phyloP scores from a whole-genome alignment of 92 coral and sea anemone genomes.

The Porites rus region DNA sequence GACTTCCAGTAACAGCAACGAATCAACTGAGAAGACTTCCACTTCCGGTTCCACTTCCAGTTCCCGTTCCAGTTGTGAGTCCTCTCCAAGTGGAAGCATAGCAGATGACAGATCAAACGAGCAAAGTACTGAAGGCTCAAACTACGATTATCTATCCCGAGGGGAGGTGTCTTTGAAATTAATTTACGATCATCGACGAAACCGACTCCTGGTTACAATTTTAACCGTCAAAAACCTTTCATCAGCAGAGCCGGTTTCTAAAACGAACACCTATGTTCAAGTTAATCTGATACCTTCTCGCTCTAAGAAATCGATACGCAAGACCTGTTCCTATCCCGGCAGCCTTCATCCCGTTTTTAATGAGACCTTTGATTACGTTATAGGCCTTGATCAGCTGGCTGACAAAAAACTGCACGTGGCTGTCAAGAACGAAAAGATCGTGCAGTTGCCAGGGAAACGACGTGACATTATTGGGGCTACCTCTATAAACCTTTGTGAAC shows the following conservation, averaged over 20 bases:
- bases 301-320: conserved; percentile 80
- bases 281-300: conserved; percentile 85
- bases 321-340: conserved; percentile 73
- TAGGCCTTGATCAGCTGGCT: conserved; percentile 79
- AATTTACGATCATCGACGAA: conserved; percentile 80
- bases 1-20: conserved; percentile 20
- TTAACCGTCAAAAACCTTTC: conserved; percentile 66
- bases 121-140: conserved; percentile 46
- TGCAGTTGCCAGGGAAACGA: conserved; percentile 55
- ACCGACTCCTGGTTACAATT: conserved; percentile 72
- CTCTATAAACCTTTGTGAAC: conserved; percentile 71
- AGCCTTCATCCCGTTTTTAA: conserved; percentile 80
- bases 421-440: conserved; percentile 76
- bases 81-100: conserved; percentile 54
- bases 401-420: conserved; percentile 76
- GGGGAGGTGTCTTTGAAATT: conserved; percentile 84
- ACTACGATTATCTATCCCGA: conserved; percentile 57
- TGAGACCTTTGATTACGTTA: conserved; percentile 83
- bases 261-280: conserved; percentile 87
- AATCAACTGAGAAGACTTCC: conserved; percentile 16
- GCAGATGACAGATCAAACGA: conserved; percentile 25
- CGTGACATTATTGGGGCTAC: conserved; percentile 75
- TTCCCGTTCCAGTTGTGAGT: conserved; percentile 4
- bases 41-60: background rate
- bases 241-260: conserved; percentile 58